Evolutionary conservation across 23 tunicate species (phyloP).

Genomic region (Diplosoma virens): DNA sequence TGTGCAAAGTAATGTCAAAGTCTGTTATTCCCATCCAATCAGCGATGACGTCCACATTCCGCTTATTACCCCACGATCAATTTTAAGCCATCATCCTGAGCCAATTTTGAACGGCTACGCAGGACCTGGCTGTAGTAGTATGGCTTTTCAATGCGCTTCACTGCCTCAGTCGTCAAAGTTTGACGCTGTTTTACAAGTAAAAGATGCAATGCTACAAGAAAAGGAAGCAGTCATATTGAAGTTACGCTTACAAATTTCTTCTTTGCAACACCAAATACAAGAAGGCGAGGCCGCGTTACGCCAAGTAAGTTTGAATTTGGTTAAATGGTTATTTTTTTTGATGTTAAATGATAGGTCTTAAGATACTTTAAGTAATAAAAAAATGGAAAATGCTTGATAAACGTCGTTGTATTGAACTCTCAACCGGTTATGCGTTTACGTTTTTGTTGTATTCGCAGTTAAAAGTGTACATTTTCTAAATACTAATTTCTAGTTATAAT

Average conservation of each 20-base stretch:
- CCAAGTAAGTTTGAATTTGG: constrained; percentile 25
- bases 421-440: too few species aligned
- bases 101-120: background rate
- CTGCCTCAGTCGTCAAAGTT: constrained; percentile 42
- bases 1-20: background rate
- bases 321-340: background rate
- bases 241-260: constrained; percentile 54
- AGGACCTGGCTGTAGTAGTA: background rate
- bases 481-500: too few species aligned
- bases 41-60: background rate
- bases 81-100: background rate
- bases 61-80: background rate
- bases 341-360: too few species aligned
- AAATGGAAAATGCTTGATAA: too few species aligned
- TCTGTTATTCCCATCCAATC: background rate
- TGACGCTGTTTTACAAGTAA: constrained; percentile 62
- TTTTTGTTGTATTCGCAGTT: too few species aligned
- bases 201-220: constrained; percentile 77
- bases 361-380: too few species aligned
- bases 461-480: too few species aligned
- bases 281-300: constrained; percentile 58
- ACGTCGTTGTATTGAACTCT: too few species aligned
- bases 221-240: constrained; percentile 75
- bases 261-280: constrained; percentile 66
- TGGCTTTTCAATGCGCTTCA: background rate